These are phyloP conservation scores for Hippocampus guttulatus DNA, from an alignment of 2,113 vertebrate species.

Conservation along the genomic window DNA sequence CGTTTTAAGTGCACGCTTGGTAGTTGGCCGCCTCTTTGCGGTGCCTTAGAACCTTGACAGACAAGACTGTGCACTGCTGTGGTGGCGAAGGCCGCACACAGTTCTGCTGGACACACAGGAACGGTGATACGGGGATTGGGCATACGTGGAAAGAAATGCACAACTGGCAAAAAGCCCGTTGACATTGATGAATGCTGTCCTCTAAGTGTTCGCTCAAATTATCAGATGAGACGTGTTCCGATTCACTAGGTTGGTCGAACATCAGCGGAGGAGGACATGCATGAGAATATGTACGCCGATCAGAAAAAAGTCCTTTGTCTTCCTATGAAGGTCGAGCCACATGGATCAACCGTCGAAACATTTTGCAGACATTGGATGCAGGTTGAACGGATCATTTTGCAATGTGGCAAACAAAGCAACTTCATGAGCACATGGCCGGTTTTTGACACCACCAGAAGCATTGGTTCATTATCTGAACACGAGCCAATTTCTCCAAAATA, in stretches of 20 bases:
- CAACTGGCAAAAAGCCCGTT: slow-evolving; percentile 55
- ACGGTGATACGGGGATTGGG: slow-evolving; percentile 45
- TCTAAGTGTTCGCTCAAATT: slow-evolving; percentile 66
- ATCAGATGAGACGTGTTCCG: slow-evolving; percentile 59
- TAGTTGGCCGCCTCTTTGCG: background rate
- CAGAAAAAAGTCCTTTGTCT: background rate
- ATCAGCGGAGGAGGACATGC: background rate
- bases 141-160: slow-evolving; percentile 59
- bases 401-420: slow-evolving; percentile 1
- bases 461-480: no score
- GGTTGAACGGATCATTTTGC: background rate
- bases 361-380: background rate
- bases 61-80: slow-evolving; percentile 32
- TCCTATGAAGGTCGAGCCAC: background rate
- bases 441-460: background rate
- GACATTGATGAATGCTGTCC: slow-evolving; percentile 74
- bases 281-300: background rate
- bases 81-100: slow-evolving; percentile 33
- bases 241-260: slow-evolving; percentile 56
- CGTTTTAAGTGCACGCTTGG: background rate
- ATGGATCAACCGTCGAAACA: background rate
- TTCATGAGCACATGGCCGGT: no score
- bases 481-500: no score
- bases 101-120: slow-evolving; percentile 48
- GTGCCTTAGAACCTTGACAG: slow-evolving; percentile 48